Evolutionary conservation across 2,113 vertebrate species (phyloP), one percentile per base, ranked within the genome.

Genomic region (Syrrhaptes paradoxus): DNA sequence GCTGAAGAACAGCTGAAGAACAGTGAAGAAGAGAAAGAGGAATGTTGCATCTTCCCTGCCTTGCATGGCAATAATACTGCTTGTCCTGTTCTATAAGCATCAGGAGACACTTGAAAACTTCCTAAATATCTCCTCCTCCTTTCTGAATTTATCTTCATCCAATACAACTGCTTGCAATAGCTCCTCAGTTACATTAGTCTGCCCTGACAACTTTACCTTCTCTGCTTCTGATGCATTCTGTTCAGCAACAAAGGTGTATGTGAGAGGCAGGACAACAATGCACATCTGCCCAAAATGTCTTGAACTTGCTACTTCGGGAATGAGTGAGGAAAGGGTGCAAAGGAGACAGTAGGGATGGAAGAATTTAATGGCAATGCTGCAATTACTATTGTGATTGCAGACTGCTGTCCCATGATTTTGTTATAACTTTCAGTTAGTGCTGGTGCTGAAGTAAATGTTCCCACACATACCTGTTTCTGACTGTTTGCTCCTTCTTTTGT

Each of bases 21-120:
- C 22, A 51, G 19, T 36, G 59, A 88, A 90, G 48, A 66, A 65
- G 26, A 45, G 11, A 26, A 49, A 67, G 18, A 91, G 16, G 26
- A 89, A 54, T 0, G 0, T 29, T 67, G 10, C 22, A 55, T 55
- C 28, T 81, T 43, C 34, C 38, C 16, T 78, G 29, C 11, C 17
- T 75, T 78, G 26, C 34, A 38, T 15, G 71, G 26, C 10, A 77
- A n/a, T 61, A 62, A 9, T 55, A 45, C 11, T 79, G 32, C 20
- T 89, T 85, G 31, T 68, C 45, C 57, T 85, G 48, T 58, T 20
- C 41, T 74, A 18, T 52, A 87, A 81, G 8, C 21, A 62, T 62
- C 36, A 91, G 6, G 19, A 74, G 48, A 15, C 26, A 52, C 70
- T 82, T 87, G 61, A 85, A 93, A 87, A 14, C 6, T 15, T 77